Evolutionary conservation across 2,888 invertebrate species (phyloP).

Genomic region (Spodoptera picta): DNA sequence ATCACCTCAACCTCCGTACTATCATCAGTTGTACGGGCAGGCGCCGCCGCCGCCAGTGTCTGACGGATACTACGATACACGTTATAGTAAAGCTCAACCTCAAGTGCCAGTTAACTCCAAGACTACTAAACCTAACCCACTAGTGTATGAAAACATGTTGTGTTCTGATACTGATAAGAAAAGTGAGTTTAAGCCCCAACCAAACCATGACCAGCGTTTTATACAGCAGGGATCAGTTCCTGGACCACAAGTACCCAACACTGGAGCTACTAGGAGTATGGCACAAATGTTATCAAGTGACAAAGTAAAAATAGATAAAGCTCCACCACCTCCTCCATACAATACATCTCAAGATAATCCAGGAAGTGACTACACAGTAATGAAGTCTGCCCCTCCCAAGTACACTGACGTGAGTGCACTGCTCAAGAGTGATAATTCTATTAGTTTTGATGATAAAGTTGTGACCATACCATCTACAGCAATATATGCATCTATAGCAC

Average conservation of each 20-base stretch:
- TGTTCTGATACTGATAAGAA: constrained; percentile 82
- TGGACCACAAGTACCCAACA: constrained; percentile 82
- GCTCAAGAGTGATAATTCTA: constrained; percentile 76
- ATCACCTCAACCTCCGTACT: constrained; percentile 89
- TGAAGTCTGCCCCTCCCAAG: constrained; percentile 86
- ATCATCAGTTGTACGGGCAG: constrained; percentile 88
- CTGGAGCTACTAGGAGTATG: constrained; percentile 71
- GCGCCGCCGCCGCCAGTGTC: constrained; percentile 80
- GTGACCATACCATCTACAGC: constrained; percentile 84
- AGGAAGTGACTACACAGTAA: constrained; percentile 83
- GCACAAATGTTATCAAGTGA: constrained; percentile 75
- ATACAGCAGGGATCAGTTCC: constrained; percentile 82
- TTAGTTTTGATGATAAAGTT: constrained; percentile 82
- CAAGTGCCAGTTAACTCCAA: constrained; percentile 91
- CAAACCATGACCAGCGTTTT: constrained; percentile 76
- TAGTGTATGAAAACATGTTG: constrained; percentile 86
- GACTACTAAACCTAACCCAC: constrained; percentile 77
- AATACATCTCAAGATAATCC: constrained; percentile 73
- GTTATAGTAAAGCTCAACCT: constrained; percentile 93
- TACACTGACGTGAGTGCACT: constrained; percentile 83
- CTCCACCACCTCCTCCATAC: constrained; percentile 85
- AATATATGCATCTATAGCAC: constrained; percentile 87
- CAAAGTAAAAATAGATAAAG: constrained; percentile 85
- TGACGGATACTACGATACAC: constrained; percentile 86
- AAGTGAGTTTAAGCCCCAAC: constrained; percentile 76